Conservation (phyloP, 2,888 invertebrate genomes). For the Lucinisca nassula region DNA sequence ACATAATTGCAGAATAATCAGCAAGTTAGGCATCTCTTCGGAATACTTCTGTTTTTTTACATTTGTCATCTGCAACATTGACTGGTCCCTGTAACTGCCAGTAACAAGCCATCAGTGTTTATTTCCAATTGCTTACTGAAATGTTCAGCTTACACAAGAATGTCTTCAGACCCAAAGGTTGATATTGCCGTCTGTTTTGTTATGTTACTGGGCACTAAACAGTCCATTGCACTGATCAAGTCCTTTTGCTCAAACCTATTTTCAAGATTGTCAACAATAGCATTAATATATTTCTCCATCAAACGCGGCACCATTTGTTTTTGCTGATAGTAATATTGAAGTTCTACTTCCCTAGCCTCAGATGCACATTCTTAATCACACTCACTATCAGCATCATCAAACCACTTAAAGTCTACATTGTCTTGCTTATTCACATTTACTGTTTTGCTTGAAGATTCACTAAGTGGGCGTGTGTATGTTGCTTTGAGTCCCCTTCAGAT, state of each 20-base stretch:
- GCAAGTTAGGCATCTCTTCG: slow-evolving; percentile 15
- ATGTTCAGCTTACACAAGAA: neutral
- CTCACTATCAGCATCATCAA: neutral
- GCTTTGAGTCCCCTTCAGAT: neutral
- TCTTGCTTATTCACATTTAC: neutral
- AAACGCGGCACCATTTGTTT: neutral
- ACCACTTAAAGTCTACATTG: slow-evolving; percentile 22
- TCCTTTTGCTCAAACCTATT: slow-evolving; percentile 14
- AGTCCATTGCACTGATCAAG: slow-evolving; percentile 4
- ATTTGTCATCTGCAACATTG: neutral
- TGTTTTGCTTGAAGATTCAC: neutral
- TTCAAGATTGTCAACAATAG: slow-evolving; percentile 22
- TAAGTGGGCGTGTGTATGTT: neutral
- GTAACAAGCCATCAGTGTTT: neutral
- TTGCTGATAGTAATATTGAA: slow-evolving; percentile 26
- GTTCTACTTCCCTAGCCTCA: neutral
- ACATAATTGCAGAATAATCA: neutral
- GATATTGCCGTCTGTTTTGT: neutral
- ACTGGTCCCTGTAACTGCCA: neutral
- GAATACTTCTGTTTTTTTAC: neutral
- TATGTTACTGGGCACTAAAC: slow-evolving; percentile 16
- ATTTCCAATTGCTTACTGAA: neutral
- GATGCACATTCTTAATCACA: neutral
- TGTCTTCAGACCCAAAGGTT: neutral
- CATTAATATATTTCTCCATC: neutral